These are phyloP conservation scores for Folsomia candida DNA, from an alignment of 2,888 invertebrate genomes.

Conservation along the genomic window DNA sequence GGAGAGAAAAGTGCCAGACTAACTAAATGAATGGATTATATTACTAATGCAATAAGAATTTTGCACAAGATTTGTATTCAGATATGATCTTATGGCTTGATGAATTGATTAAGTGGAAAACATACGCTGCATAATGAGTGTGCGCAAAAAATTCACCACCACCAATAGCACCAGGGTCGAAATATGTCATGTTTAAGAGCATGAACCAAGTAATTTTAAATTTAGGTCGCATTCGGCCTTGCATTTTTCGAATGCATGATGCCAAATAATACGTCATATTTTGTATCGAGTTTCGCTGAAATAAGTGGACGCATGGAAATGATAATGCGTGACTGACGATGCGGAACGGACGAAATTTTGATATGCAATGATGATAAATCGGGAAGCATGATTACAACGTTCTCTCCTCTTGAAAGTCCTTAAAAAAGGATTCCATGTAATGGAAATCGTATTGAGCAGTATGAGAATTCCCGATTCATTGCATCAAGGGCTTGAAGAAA, in stretches of 20 bases:
- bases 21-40: background rate
- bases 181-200: too few relatives aligned
- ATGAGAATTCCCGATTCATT: background rate
- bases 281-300: conserved; percentile 3
- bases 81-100: too few relatives aligned
- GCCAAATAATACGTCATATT: background rate
- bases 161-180: too few relatives aligned
- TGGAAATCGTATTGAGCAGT: conserved; percentile 4
- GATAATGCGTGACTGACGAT: background rate
- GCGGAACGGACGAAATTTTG: background rate
- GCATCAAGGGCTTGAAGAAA: background rate
- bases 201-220: too few relatives aligned
- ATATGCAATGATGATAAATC: background rate
- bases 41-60: background rate
- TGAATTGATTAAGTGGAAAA: too few relatives aligned
- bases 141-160: too few relatives aligned
- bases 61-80: too few relatives aligned
- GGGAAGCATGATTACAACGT: conserved; percentile 3
- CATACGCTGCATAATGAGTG: too few relatives aligned
- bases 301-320: background rate
- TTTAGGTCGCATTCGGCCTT: background rate
- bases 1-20: background rate
- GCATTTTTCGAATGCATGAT: background rate
- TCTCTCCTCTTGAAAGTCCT: conserved; percentile 1
- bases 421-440: background rate